Conservation (phyloP, 2,797 vertebrate species). For the Manis crassicaudata region DNA sequence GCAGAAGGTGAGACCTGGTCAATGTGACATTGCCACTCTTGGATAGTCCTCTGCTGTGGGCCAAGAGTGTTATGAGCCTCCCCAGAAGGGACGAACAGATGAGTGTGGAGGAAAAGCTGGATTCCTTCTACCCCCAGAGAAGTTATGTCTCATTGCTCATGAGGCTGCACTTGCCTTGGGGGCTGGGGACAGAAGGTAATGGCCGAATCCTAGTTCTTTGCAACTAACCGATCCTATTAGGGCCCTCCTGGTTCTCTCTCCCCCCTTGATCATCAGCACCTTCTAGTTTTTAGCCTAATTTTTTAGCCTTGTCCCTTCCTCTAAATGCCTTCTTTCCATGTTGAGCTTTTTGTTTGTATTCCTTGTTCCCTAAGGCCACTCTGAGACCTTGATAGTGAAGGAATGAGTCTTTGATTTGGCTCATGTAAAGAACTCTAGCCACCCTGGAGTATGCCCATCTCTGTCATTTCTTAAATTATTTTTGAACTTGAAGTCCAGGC, state of each 20-base stretch:
- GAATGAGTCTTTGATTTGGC: background rate
- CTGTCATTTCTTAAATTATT: background rate
- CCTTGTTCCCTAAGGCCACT: background rate
- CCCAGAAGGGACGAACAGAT: background rate
- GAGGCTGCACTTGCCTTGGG: background rate
- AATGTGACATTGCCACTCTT: background rate
- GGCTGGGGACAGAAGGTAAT: background rate
- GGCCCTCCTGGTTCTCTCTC: background rate
- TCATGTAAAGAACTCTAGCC: background rate
- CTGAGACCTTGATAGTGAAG: background rate
- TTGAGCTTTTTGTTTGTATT: constrained; percentile 7
- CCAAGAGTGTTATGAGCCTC: constrained; percentile 8
- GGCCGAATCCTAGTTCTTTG: constrained; percentile 29
- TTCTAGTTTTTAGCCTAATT: background rate
- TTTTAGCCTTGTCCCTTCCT: background rate
- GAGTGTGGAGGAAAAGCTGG: background rate
- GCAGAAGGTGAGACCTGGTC: constrained; percentile 92
- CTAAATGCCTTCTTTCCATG: background rate
- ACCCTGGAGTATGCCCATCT: background rate
- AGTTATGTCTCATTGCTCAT: background rate
- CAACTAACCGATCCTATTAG: background rate
- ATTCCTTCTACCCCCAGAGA: background rate
- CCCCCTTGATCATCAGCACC: background rate
- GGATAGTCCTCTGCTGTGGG: background rate
- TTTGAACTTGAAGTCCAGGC: constrained; percentile 32